These are phyloP conservation scores for Amphiprion ocellaris DNA, from an alignment of 2,113 vertebrate genomes.

Conservation along the genomic window DNA sequence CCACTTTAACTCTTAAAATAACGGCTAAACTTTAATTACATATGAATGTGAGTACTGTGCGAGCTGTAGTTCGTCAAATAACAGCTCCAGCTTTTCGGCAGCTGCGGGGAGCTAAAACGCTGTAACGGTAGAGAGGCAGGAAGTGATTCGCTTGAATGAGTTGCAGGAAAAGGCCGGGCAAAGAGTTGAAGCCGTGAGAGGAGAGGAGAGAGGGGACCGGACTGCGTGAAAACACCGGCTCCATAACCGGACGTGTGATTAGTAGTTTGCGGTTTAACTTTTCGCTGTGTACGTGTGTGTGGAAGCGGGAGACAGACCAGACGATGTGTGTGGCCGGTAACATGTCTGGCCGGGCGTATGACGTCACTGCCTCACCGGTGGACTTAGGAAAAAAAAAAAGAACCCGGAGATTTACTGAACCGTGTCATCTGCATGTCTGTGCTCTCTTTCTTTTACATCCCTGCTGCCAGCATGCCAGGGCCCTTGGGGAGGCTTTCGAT, in stretches of 20 bases:
- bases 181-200: not conserved
- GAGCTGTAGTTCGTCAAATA: not conserved
- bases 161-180: constrained; percentile 39
- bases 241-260: not conserved
- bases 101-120: constrained; percentile 52
- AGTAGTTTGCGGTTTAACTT: constrained; percentile 17
- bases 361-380: constrained; percentile 68
- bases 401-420: constrained; percentile 8
- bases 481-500: too few relatives aligned
- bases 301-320: constrained; percentile 19
- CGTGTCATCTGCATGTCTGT: constrained; percentile 7
- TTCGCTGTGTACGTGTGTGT: not conserved
- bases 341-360: constrained; percentile 61
- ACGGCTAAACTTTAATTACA: not conserved
- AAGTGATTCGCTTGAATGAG: constrained; percentile 82
- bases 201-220: not conserved
- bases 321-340: constrained; percentile 65
- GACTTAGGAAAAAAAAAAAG: not conserved
- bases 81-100: constrained; percentile 2
- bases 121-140: constrained; percentile 68
- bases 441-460: too few relatives aligned
- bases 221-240: too few relatives aligned
- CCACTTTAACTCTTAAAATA: accelerated
- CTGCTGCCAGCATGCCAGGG: too few relatives aligned
- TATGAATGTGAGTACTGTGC: not conserved